Conservation (phyloP, 1,140 invertebrate genomes). For the Lasioglossum baleicum region DNA sequence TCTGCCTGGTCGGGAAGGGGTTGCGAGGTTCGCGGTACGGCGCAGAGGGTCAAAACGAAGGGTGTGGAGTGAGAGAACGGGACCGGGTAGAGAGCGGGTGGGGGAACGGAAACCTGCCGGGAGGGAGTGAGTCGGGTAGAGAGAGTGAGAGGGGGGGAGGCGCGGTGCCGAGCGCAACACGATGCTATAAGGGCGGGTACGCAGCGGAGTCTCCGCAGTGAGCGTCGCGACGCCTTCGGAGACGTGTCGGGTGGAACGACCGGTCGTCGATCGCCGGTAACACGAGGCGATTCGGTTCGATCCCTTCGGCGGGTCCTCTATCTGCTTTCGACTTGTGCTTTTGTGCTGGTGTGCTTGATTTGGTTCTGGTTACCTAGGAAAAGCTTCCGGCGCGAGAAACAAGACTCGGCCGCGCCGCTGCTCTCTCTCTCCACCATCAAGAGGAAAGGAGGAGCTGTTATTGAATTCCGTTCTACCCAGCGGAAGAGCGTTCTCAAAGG, state of each 20-base stretch:
- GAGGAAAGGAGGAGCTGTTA: neutral
- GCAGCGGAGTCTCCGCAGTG: constrained; percentile 77
- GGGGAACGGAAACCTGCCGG: too few species aligned
- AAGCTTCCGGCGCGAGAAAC: neutral
- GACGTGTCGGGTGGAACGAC: constrained; percentile 44
- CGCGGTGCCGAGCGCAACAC: constrained; percentile 67
- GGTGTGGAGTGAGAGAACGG: neutral
- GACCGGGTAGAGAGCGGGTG: too few species aligned
- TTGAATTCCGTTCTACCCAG: constrained; percentile 28
- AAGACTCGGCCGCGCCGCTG: too few species aligned
- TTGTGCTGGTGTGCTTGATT: constrained; percentile 22
- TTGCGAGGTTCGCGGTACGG: constrained; percentile 35
- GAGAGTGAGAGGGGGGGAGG: constrained; percentile 50
- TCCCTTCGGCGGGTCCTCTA: neutral
- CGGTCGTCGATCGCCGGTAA: constrained; percentile 42
- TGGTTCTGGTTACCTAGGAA: constrained; percentile 3
- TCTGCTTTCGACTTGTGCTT: constrained; percentile 38
- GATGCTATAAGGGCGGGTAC: constrained; percentile 79
- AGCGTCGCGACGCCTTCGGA: constrained; percentile 75
- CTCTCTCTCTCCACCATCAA: too few species aligned
- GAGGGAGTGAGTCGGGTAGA: constrained; percentile 14
- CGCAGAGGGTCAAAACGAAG: constrained; percentile 35
- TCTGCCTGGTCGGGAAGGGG: neutral
- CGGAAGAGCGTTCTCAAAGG: constrained; percentile 9
- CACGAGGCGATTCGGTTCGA: constrained; percentile 52